Conservation (phyloP, 2,888 invertebrate species). For the Acrobasis repandana region DNA sequence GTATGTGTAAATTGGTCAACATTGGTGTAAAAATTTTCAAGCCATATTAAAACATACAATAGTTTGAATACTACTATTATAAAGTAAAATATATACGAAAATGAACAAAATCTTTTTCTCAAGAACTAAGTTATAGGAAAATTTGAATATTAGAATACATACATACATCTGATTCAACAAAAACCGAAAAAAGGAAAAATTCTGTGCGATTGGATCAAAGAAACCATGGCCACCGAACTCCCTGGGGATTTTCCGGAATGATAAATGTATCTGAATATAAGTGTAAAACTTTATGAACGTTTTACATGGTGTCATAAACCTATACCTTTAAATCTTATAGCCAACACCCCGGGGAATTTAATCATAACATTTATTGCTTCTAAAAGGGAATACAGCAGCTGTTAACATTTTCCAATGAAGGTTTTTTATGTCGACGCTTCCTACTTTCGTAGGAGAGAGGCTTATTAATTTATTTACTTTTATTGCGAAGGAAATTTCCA, state of each 20-base stretch:
- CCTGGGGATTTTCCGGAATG: not conserved
- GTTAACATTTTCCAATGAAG: conserved; percentile 32
- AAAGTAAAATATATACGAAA: too few species aligned
- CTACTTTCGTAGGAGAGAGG: conserved; percentile 23
- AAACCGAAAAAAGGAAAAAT: not conserved
- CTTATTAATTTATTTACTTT: conserved; percentile 25
- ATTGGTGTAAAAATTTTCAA: too few species aligned
- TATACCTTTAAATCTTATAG: conserved; percentile 16
- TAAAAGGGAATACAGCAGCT: conserved; percentile 28
- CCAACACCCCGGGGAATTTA: conserved; percentile 22
- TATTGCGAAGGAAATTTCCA: conserved; percentile 17
- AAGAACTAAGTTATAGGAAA: too few species aligned
- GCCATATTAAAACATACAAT: too few species aligned
- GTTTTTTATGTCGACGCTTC: conserved; percentile 29
- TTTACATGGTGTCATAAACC: conserved; percentile 10
- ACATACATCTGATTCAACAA: not conserved
- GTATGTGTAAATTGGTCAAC: too few species aligned
- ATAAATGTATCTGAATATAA: conserved; percentile 4
- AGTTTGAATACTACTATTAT: too few species aligned
- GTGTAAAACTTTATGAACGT: conserved; percentile 10
- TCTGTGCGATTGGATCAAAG: not conserved
- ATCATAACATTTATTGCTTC: conserved; percentile 27
- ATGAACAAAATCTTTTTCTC: too few species aligned
- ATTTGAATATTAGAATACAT: not conserved
- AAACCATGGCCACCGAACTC: not conserved